Conservation (phyloP, 2,797 vertebrate species). For the Pangasius mekongensis region DNA sequence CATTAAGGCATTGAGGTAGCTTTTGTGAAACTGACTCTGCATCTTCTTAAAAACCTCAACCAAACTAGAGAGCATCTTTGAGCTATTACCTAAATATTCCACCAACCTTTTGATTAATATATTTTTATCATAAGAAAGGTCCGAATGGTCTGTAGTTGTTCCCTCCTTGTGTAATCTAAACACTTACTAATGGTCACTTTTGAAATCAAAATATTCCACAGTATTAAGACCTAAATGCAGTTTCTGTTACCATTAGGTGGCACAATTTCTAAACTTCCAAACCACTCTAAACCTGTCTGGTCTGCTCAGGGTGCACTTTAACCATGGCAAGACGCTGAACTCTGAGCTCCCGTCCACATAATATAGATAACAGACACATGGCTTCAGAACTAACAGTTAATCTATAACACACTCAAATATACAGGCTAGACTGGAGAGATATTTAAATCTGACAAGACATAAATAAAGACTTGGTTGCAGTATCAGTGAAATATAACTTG, state of each 20-base stretch:
- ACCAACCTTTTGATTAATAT: not conserved
- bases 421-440: not conserved
- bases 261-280: conserved; percentile 38
- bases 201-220: not conserved
- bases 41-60: no score
- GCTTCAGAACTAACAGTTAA: conserved; percentile 49
- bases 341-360: conserved; percentile 51
- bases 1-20: not conserved
- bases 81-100: not conserved
- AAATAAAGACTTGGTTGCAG: not conserved
- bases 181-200: not conserved
- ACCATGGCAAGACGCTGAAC: conserved; percentile 44
- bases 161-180: not conserved
- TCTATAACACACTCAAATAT: conserved; percentile 48
- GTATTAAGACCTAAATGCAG: not conserved
- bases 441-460: not conserved
- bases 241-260: conserved; percentile 46
- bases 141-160: not conserved
- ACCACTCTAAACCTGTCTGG: not conserved
- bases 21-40: not conserved
- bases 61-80: not conserved
- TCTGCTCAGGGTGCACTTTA: conserved; percentile 27
- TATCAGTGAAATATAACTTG: not conserved
- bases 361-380: conserved; percentile 39
- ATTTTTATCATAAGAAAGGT: not conserved